Evolutionary conservation across 1,140 invertebrate genomes (phyloP), one percentile per base, ranked within the genome.

Genomic region (Drosophila ambigua): DNA sequence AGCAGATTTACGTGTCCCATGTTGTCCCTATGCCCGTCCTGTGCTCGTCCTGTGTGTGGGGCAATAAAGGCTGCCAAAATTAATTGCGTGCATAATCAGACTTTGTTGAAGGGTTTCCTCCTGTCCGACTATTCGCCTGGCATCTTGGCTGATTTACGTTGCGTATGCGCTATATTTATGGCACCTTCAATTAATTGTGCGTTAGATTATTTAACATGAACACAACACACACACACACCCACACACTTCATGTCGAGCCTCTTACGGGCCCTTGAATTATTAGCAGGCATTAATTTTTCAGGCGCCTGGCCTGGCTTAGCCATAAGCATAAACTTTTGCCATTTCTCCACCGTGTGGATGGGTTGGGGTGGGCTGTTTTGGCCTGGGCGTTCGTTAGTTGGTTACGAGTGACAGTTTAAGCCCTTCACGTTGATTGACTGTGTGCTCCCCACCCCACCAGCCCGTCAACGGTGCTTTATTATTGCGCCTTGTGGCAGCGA

Each of bases 151-250:
- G 82, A 88, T 82, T 87, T 87, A 87, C 83, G 75, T 68, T 68
- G 71, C 82, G 83, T 87, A 88, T 87, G 63, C 83, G 60, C 57
- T 82, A 88, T 87, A 87, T 87, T 87, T 87, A 87, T 87, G 83
- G 82, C 82, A 79, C 75, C 79, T 87, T 88, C 82, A 76, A 87
- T 85, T 85, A 87, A 85, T 85, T 85, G 81, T 81, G 60, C 78
- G 82, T 87, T 85, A 78, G 82, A 81, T 82, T 87, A 85, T 85
- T 85, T 85, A 85, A 73, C 35, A 39, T 11, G 35, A 39, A 11
- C 35, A 39, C 35, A 4, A 28, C 26, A 28, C 26, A 28, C 26
- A 28, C 35, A 64, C 68, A 75, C 26, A 28, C 26, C 6, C 35
- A 64, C 68, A 75, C 61, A 76, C 80, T 66, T 59, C 62, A 51